phyloP scores from a whole-genome alignment of 2,888 invertebrate species.

The Xestia sexstrigata region DNA sequence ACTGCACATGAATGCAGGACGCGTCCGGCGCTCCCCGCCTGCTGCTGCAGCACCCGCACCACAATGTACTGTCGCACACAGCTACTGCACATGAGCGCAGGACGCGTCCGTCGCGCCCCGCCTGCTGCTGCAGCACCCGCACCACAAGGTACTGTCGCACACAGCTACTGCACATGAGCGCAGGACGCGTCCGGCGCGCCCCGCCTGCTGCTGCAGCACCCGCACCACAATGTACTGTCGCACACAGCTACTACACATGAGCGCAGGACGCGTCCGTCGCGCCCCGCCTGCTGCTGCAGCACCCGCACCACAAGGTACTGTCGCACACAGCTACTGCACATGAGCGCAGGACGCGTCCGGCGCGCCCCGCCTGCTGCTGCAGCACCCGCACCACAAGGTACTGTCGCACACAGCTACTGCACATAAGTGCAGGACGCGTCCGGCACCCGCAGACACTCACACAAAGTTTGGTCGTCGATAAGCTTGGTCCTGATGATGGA shows the following conservation, averaged over 20 bases:
- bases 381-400: conserved; percentile 65
- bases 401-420: neutral
- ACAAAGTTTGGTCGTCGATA: neutral
- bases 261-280: neutral
- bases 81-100: conserved; percentile 5
- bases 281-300: conserved; percentile 7
- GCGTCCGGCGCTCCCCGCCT: conserved; percentile 83
- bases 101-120: conserved; percentile 86
- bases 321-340: conserved; percentile 7
- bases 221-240: conserved; percentile 30
- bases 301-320: conserved; percentile 61
- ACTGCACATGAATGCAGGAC: neutral
- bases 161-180: conserved; percentile 2
- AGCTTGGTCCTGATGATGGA: neutral
- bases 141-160: conserved; percentile 11
- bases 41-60: conserved; percentile 61
- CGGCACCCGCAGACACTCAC: conserved; percentile 77
- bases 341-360: conserved; percentile 75
- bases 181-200: conserved; percentile 4
- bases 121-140: conserved; percentile 68
- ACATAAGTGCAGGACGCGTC: conserved; percentile 67
- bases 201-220: conserved; percentile 1
- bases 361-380: conserved; percentile 80
- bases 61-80: conserved; percentile 25
- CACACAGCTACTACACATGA: conserved; percentile 8